These are phyloP conservation scores for Porphyrio hochstetteri DNA, from an alignment of 2,113 vertebrate genomes.

Conservation along the genomic window DNA sequence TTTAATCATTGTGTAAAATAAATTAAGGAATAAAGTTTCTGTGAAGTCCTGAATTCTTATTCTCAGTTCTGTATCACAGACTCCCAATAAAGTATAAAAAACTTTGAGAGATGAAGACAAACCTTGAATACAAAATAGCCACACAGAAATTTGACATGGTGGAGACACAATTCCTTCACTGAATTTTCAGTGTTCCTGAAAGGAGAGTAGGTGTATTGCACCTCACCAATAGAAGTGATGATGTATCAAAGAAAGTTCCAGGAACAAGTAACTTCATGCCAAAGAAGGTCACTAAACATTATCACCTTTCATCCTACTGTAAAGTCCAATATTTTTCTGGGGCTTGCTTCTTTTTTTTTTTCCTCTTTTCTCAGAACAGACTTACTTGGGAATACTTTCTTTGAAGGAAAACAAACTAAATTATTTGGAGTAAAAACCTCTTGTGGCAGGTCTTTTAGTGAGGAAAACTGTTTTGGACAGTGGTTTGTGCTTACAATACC, in stretches of 20 bases:
- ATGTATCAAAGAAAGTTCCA: not conserved
- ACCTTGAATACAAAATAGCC: not conserved
- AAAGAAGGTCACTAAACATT: not conserved
- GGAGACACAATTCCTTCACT: not conserved
- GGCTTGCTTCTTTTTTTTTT: too few relatives aligned
- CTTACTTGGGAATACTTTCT: not conserved
- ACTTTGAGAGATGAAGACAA: fast-evolving
- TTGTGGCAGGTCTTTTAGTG: not conserved
- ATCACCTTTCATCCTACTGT: not conserved
- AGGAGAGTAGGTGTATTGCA: not conserved
- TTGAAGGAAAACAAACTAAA: not conserved
- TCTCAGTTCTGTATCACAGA: not conserved
- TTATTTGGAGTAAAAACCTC: not conserved
- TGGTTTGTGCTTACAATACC: not conserved
- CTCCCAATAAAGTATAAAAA: not conserved
- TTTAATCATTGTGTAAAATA: not conserved
- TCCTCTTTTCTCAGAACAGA: not conserved
- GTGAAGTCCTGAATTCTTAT: not conserved
- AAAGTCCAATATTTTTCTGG: not conserved
- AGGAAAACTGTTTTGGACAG: not conserved
- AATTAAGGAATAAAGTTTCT: not conserved
- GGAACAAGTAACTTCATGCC: not conserved
- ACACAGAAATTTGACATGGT: not conserved
- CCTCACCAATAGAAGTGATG: not conserved
- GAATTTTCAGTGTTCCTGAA: not conserved